A percentile compares a stretch with the other conserved stretches of the same genome.
phyloP scores from a whole-genome alignment of 2,797 vertebrate species.

The Fratercula arctica region DNA sequence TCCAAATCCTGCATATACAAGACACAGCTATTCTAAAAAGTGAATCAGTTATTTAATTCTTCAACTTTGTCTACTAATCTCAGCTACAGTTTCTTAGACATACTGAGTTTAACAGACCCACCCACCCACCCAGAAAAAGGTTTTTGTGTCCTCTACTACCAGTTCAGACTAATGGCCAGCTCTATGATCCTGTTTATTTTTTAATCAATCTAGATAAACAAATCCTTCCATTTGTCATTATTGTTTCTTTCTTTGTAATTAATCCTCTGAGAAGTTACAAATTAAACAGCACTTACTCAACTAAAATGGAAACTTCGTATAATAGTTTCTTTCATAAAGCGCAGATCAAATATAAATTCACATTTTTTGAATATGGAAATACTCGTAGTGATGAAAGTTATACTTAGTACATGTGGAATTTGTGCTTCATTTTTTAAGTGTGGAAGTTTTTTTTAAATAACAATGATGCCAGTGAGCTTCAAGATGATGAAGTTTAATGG shows the following conservation, averaged over 20 bases:
- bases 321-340: constrained; percentile 64
- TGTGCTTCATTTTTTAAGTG: constrained; percentile 58
- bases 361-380: constrained; percentile 66
- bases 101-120: background rate
- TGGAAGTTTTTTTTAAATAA: constrained; percentile 6
- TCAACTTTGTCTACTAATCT: background rate
- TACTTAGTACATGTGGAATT: constrained; percentile 68
- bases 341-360: constrained; percentile 53
- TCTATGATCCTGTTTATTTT: constrained; percentile 60
- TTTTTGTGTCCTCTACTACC: constrained; percentile 5
- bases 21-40: background rate
- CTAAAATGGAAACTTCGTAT: constrained; percentile 43
- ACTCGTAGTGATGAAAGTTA: constrained; percentile 68
- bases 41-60: background rate
- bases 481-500: constrained; percentile 70
- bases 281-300: constrained; percentile 51
- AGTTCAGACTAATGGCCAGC: constrained; percentile 11
- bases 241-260: constrained; percentile 58
- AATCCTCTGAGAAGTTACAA: constrained; percentile 61
- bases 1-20: background rate
- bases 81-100: background rate
- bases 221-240: constrained; percentile 51
- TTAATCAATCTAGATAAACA: constrained; percentile 59
- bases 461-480: constrained; percentile 68
- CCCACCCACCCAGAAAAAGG: background rate